phyloP scores from a whole-genome alignment of 2,888 invertebrate species.

The Eupithecia subfuscata region DNA sequence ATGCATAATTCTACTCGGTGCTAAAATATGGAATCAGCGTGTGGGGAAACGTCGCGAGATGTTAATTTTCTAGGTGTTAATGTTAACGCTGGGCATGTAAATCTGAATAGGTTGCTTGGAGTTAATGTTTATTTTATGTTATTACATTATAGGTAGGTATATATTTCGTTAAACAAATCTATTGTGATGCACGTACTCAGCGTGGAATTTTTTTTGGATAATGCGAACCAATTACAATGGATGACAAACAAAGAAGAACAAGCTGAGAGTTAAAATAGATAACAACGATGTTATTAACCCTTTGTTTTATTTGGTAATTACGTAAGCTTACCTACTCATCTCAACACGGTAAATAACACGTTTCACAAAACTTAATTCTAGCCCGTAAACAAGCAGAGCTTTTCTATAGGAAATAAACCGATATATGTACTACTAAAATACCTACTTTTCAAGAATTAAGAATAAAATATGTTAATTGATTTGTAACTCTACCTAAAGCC shows the following conservation, averaged over 20 bases:
- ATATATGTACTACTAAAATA: not conserved
- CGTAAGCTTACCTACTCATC: slow-evolving; percentile 18
- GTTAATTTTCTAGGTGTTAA: not conserved
- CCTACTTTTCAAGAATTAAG: not conserved
- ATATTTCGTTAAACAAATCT: not conserved
- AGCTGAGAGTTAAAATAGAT: slow-evolving; percentile 13
- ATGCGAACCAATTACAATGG: not conserved
- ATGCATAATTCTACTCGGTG: slow-evolving; percentile 15
- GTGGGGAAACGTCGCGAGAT: not conserved
- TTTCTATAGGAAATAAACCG: not conserved
- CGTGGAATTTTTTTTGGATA: not conserved
- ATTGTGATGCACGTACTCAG: not conserved
- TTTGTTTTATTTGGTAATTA: slow-evolving; percentile 27
- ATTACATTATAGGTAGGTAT: not conserved
- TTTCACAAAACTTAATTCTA: not conserved
- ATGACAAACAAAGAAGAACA: slow-evolving; percentile 25
- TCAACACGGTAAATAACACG: not conserved
- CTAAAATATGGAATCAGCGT: slow-evolving; percentile 15
- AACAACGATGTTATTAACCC: slow-evolving; percentile 16
- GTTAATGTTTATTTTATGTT: not conserved
- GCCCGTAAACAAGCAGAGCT: not conserved
- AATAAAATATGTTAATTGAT: not conserved
- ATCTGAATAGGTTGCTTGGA: not conserved
- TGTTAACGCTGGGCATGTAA: not conserved
- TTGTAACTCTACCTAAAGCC: not conserved